These are phyloP conservation scores for Nothocercus nigrocapillus DNA, from an alignment of 2,113 vertebrate genomes.

Conservation along the genomic window DNA sequence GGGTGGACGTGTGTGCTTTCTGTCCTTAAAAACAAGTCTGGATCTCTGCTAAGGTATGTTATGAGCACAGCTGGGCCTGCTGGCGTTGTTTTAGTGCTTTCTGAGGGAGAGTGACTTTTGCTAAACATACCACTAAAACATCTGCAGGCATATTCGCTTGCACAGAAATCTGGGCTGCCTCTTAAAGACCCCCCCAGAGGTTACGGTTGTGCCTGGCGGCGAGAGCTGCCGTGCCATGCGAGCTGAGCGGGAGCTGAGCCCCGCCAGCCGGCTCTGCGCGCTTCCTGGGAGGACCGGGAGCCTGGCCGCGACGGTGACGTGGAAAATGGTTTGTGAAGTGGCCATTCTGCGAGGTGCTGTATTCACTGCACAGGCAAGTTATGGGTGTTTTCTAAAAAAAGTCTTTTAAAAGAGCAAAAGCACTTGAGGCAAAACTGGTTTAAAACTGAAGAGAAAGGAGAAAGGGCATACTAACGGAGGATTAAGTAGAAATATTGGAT, in stretches of 20 bases:
- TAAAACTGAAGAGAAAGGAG: background rate
- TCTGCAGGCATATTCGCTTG: background rate
- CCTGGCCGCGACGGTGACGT: background rate
- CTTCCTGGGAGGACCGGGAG: background rate
- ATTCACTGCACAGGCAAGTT: background rate
- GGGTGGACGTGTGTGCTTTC: background rate
- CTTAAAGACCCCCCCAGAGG: background rate
- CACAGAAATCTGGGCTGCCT: conserved; percentile 8
- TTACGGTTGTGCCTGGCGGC: background rate
- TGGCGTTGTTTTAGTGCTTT: conserved; percentile 58
- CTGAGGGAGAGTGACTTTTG: conserved; percentile 49
- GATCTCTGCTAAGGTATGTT: conserved; percentile 57
- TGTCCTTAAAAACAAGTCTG: conserved; percentile 12
- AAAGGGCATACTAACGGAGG: background rate
- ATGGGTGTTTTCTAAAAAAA: background rate
- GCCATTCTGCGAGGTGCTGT: background rate
- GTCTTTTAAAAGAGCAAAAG: background rate
- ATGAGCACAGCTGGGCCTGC: conserved; percentile 46
- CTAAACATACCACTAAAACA: conserved; percentile 49
- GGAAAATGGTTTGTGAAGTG: background rate
- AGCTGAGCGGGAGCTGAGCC: background rate
- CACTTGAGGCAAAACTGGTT: background rate
- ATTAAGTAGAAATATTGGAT: conserved; percentile 33
- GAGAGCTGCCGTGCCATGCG: background rate
- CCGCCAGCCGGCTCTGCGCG: background rate